Evolutionary conservation across 2,888 invertebrate species (phyloP), one percentile per base, ranked within the genome.

Genomic region (Rhopalosiphum nymphaeae): DNA sequence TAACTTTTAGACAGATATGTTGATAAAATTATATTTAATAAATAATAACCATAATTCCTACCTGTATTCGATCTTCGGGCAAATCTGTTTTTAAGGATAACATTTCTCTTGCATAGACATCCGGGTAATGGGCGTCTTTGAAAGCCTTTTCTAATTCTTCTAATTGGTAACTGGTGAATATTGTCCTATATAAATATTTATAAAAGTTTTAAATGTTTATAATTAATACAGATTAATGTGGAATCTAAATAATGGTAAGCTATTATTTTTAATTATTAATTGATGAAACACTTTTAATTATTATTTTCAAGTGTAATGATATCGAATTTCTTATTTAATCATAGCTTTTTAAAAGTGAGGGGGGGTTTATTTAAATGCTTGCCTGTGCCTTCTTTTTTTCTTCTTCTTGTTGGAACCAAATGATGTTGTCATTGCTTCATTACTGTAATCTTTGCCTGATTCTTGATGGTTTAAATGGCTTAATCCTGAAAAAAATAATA

Each of bases 351-450:
- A 5, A 86, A 86, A 86, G 29, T 49, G 46, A 21, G 92, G 89
- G 90, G 92, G 89, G 90, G 90, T 61, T 9, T 94, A 94, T 93
- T 93, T 95, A 95, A 94, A 94, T 87, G 94, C 96, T 97, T 97
- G 98, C 98, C 98, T 98, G 97, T 99, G 98, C 96, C 98, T 97
- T 96, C 98, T 97, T 96, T 98, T 98, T 97, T 98, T 98, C 97
- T 98, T 98, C 96, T 98, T 98, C 97, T 98, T 98, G 96, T 98
- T 98, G 95, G 97, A 98, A 93, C 95, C 95, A 92, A 95, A 95
- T 96, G 97, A 98, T 94, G 97, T 97, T 95, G 97, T 97, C 95
- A 98, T 97, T 25, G 98, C 98, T 96, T 98, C 98, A 95, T 98
- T 97, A 93, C 98, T 97, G 96, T 98, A 98, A 96, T 98, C 98